Evolutionary conservation across 35 echinoderm and acorn worm genomes (phyloP).

Genomic region (Antedon bifida): DNA sequence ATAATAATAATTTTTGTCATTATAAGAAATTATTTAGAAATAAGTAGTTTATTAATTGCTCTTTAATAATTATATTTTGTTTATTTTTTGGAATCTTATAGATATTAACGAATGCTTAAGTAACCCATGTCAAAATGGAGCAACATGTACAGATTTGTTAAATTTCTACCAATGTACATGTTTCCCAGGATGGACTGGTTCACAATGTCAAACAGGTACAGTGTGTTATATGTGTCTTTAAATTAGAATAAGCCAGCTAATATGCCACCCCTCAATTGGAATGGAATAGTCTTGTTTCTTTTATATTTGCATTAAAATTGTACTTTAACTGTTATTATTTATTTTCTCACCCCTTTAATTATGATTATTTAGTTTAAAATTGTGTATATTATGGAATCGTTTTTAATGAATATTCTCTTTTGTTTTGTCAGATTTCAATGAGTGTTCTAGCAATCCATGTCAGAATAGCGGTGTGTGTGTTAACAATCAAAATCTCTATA

Average conservation of each 20-base stretch:
- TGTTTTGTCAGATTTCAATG: background rate
- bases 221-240: too few species aligned
- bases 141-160: background rate
- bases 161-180: background rate
- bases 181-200: background rate
- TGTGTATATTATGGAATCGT: background rate
- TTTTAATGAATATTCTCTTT: background rate
- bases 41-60: background rate
- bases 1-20: too few species aligned
- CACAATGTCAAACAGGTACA: background rate
- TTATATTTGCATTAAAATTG: too few species aligned
- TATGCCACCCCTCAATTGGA: too few species aligned
- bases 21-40: background rate
- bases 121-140: background rate
- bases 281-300: too few species aligned
- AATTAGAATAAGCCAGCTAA: too few species aligned
- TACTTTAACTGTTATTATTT: too few species aligned
- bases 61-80: background rate
- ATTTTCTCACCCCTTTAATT: too few species aligned
- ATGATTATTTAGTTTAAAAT: too few species aligned
- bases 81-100: background rate
- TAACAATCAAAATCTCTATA: constrained; percentile 7
- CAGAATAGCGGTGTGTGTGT: constrained; percentile 21
- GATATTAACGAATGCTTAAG: background rate
- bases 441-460: constrained; percentile 43